phyloP scores from a whole-genome alignment of 2,797 vertebrate genomes.

The Mormyrus proboscirostris region DNA sequence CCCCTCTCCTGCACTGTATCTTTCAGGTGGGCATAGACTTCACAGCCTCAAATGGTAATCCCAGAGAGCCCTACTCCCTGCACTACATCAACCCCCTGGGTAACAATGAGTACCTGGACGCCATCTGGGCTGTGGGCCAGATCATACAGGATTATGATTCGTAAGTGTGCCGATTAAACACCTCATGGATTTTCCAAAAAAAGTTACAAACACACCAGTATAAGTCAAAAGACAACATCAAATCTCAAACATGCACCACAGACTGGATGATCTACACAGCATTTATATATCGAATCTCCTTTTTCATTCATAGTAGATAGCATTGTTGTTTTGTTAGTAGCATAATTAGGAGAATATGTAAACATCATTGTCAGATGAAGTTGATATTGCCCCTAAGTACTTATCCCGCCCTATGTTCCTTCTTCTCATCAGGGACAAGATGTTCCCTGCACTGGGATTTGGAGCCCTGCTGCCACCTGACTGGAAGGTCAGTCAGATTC shows the following conservation, averaged over 20 bases:
- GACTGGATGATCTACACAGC: neutral
- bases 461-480: slow-evolving; percentile 94
- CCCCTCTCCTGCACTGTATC: neutral
- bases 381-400: neutral
- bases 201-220: neutral
- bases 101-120: slow-evolving; percentile 89
- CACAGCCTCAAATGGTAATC: slow-evolving; percentile 95
- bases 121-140: slow-evolving; percentile 94
- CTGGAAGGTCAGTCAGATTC: slow-evolving; percentile 77
- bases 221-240: neutral
- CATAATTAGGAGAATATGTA: neutral
- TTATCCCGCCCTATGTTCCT: slow-evolving; percentile 38
- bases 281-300: neutral
- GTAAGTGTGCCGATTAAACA: slow-evolving; percentile 57
- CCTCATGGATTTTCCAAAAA: neutral
- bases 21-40: slow-evolving; percentile 94
- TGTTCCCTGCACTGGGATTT: slow-evolving; percentile 97
- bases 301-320: neutral
- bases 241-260: neutral
- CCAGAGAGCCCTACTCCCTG: slow-evolving; percentile 85
- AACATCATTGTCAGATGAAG: neutral
- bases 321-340: neutral
- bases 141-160: slow-evolving; percentile 99
- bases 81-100: slow-evolving; percentile 95
- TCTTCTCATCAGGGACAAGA: slow-evolving; percentile 81